These are phyloP conservation scores for Choloepus didactylus DNA, from an alignment of 2,797 vertebrate genomes.

Conservation along the genomic window DNA sequence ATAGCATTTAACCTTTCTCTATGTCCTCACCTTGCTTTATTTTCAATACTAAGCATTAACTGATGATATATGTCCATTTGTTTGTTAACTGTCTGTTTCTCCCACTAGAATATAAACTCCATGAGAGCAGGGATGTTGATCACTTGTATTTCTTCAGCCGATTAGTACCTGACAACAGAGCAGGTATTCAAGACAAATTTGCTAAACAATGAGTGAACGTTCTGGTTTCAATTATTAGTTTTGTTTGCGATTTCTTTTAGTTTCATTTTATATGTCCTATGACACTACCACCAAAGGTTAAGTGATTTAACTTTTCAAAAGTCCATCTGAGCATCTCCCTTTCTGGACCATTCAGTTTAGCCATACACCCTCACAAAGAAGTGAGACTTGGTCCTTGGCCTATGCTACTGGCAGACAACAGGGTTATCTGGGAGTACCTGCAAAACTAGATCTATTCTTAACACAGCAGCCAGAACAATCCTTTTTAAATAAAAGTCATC, in stretches of 20 bases:
- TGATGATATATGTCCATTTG: not conserved
- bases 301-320: slow-evolving; percentile 65
- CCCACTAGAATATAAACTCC: slow-evolving; percentile 2
- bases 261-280: slow-evolving; percentile 57
- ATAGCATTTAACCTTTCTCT: not conserved
- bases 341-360: slow-evolving; percentile 23
- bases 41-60: slow-evolving; percentile 1
- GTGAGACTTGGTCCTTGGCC: not conserved
- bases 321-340: not conserved
- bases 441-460: slow-evolving; percentile 13
- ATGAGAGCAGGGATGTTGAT: not conserved
- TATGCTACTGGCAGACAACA: not conserved
- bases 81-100: slow-evolving; percentile 32
- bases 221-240: slow-evolving; percentile 26
- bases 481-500: slow-evolving; percentile 53
- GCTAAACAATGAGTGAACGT: slow-evolving; percentile 40
- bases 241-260: slow-evolving; percentile 28
- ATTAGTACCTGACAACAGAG: not conserved
- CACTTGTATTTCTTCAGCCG: slow-evolving; percentile 43
- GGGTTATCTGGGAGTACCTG: not conserved
- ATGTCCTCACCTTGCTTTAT: not conserved
- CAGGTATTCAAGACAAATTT: slow-evolving; percentile 16
- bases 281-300: not conserved
- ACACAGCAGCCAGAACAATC: not conserved
- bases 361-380: slow-evolving; percentile 4